Conservation (phyloP, 2,797 vertebrate species). For the Emydoidea blandingii region DNA sequence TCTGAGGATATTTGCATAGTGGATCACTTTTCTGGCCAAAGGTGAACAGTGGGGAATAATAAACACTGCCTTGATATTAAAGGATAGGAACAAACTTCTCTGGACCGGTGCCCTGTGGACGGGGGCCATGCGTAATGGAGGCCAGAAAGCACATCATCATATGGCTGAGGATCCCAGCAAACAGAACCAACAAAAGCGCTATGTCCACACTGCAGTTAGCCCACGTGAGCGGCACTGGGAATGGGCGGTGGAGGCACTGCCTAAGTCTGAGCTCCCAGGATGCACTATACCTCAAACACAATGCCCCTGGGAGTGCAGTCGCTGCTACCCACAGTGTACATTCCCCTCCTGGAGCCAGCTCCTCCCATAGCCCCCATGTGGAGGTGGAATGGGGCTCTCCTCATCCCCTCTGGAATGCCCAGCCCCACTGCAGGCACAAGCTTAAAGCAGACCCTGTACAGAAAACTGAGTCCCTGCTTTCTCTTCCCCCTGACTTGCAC, state of each 20-base stretch:
- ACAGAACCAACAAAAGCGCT: background rate
- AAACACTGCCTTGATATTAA: background rate
- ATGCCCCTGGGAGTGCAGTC: background rate
- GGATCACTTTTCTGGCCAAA: background rate
- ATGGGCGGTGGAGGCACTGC: background rate
- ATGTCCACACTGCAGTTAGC: background rate
- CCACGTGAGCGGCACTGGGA: background rate
- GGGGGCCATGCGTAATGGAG: background rate
- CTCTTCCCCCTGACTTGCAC: background rate
- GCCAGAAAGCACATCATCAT: background rate
- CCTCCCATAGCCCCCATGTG: background rate
- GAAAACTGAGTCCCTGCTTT: background rate
- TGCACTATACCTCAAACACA: background rate
- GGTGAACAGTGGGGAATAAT: background rate
- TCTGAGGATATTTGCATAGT: background rate
- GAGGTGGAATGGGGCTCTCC: background rate
- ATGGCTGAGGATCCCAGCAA: background rate
- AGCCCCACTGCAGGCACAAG: background rate
- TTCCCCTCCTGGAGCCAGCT: background rate
- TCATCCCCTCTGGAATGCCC: background rate
- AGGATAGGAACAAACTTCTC: background rate
- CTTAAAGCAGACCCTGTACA: background rate
- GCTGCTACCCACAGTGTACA: background rate
- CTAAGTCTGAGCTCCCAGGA: background rate
- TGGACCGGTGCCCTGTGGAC: background rate